A percentile compares a stretch with the other conserved stretches of the same genome.
Conservation (phyloP, 2,888 invertebrate species). For the Heliothis peltigera region DNA sequence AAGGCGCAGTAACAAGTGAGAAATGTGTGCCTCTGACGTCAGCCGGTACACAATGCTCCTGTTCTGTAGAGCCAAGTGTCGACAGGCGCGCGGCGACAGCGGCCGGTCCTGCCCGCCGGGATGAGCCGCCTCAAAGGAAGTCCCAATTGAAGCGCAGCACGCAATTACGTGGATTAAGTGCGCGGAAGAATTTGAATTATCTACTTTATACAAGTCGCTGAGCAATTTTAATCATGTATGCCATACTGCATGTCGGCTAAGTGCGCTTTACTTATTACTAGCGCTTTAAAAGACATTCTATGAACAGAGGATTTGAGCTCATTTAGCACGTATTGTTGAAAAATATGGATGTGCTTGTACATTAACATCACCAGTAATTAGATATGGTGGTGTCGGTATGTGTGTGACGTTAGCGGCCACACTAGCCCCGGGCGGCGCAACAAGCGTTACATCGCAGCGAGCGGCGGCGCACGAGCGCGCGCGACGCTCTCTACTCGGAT, state of each 20-base stretch:
- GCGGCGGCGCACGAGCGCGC: constrained; percentile 5
- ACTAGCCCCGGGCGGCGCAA: neutral
- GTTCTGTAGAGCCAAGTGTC: no score
- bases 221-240: constrained; percentile 11
- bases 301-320: neutral
- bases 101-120: constrained; percentile 32
- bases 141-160: constrained; percentile 51
- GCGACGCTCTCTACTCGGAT: constrained; percentile 27
- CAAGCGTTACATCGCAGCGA: constrained; percentile 2
- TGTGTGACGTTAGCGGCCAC: neutral
- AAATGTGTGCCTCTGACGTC: no score
- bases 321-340: neutral
- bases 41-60: no score
- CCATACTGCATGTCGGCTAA: neutral
- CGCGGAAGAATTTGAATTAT: constrained; percentile 36
- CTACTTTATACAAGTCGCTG: constrained; percentile 1
- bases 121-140: constrained; percentile 43
- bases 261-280: neutral
- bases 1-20: no score
- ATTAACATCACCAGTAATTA: no score
- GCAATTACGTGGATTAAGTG: constrained; percentile 51
- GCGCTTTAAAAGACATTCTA: neutral
- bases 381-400: neutral
- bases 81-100: constrained; percentile 33
- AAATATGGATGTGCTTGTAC: no score